phyloP scores from a whole-genome alignment of 2,888 invertebrate genomes.

The Trachelus troglodyta region DNA sequence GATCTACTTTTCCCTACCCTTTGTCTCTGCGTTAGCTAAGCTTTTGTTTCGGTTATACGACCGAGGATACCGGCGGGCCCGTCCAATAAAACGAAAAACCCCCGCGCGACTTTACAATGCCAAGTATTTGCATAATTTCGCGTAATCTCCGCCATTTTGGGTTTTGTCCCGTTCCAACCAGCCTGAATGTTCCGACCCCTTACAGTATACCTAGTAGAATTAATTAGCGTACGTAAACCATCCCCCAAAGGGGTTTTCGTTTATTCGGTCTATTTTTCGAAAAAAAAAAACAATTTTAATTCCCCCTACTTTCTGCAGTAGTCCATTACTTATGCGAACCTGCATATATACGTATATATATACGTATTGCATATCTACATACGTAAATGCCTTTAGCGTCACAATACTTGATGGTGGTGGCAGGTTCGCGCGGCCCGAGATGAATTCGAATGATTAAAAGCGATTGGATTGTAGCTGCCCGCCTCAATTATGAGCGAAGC shows the following conservation, averaged over 20 bases:
- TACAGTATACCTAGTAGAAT: background rate
- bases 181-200: background rate
- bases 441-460: constrained; percentile 63
- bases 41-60: constrained; percentile 66
- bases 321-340: background rate
- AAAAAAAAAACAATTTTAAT: background rate
- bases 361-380: background rate
- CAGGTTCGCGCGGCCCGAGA: constrained; percentile 38
- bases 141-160: constrained; percentile 65
- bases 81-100: constrained; percentile 65
- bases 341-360: too few relatives aligned
- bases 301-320: background rate
- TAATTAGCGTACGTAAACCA: background rate
- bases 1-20: constrained; percentile 47
- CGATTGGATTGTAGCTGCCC: constrained; percentile 62
- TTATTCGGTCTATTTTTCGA: background rate
- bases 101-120: constrained; percentile 58
- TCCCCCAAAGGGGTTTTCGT: background rate
- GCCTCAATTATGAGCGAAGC: constrained; percentile 61
- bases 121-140: constrained; percentile 64
- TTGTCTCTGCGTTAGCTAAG: constrained; percentile 63
- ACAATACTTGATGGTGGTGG: background rate
- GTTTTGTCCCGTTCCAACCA: constrained; percentile 29
- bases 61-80: constrained; percentile 53
- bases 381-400: background rate